Base-by-base conservation (phyloP, 1,140 invertebrate species). In the Plectrocnemia conspersa region DNA sequence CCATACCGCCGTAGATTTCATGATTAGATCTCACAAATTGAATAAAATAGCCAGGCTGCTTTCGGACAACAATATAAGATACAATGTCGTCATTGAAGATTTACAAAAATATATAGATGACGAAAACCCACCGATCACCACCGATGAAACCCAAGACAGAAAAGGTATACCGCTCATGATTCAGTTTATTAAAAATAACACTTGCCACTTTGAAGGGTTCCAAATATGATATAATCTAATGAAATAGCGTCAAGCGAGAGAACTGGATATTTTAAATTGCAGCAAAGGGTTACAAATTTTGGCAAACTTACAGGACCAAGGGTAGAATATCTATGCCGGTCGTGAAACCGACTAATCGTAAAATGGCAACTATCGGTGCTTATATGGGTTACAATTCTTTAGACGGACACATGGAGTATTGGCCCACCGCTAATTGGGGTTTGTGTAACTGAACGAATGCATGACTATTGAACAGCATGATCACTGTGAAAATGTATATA, bases 101-200 rank as follows among this genome's bases (percentile, higher is more conserved):
- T 62, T 91, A 18, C 86, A 91, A 65, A 76, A 78, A 58, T 82
- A 83, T 5, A 90, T 91, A 23, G 79, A 89, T 59, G 77, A 81
- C 55, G 87, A 90, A 71, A 91, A 89, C 71, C 84, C 85, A 19
- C 72, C 77, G 1, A 69, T 81, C 1, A 77, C 80, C 6, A 77
- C 82, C 63, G 79, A 82, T 44, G 78, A 80, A 59, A 73, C 87
- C 10, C 78, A 84, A 61, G 82, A 87, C 55, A 78, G 86, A 63
- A 79, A 84, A 80, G 87, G 86, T 88, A 33, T 15, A 41, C 2
- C 18, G 38, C 38, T 7, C 33, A 36, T 29, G 33, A 36, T 13
- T 5, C 33, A 18, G 7, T 24, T 35, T 23, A 33, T 56, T 44
- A 45, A 25, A 7, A 18, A 36, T 15, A 42, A 58, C 44, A 38